phyloP scores from a whole-genome alignment of 1,140 invertebrate genomes.

The Triops longicaudatus region DNA sequence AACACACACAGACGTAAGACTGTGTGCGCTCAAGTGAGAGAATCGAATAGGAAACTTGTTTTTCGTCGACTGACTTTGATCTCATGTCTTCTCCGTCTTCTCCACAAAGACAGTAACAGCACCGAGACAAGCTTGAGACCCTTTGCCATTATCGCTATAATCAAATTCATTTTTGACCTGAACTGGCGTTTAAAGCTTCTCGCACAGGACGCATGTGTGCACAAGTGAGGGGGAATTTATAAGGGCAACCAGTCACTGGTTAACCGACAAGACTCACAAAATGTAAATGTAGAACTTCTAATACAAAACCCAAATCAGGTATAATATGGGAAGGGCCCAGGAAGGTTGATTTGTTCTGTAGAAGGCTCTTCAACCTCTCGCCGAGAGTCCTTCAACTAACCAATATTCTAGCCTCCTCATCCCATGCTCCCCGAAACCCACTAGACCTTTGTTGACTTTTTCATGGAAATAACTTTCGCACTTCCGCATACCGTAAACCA shows the following conservation, averaged over 20 bases:
- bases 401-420: background rate
- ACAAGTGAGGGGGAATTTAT: background rate
- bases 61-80: background rate
- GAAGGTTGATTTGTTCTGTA: background rate
- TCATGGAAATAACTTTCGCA: background rate
- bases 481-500: background rate
- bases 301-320: background rate
- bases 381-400: background rate
- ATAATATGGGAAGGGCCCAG: background rate
- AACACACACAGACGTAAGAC: background rate
- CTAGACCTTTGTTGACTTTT: background rate
- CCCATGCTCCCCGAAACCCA: background rate
- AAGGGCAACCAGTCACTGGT: background rate
- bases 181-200: no score
- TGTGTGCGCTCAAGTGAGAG: background rate
- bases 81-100: background rate
- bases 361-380: background rate
- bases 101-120: background rate
- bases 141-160: background rate
- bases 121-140: background rate
- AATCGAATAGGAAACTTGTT: background rate
- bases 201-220: background rate
- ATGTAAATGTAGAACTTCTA: background rate
- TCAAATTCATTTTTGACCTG: background rate
- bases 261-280: background rate